These are phyloP conservation scores for Sericinus montela DNA, from an alignment of 2,888 invertebrate genomes.

Conservation along the genomic window DNA sequence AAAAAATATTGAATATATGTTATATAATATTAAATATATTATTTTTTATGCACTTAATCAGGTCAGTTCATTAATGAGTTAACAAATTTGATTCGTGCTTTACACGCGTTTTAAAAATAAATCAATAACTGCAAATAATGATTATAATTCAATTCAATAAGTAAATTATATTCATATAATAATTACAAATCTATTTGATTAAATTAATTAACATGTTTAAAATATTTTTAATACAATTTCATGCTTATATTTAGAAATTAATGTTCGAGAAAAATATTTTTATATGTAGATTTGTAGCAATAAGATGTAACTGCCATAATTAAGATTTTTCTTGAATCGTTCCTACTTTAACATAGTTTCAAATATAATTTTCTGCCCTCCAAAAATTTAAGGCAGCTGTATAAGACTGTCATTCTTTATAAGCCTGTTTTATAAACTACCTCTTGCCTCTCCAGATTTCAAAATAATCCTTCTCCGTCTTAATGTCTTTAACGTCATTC, in stretches of 20 bases:
- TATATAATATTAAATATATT: too few species aligned
- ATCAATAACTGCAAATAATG: too few species aligned
- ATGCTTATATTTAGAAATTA: conserved; percentile 7
- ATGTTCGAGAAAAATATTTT: conserved; percentile 5
- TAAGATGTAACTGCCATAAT: conserved; percentile 15
- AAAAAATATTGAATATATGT: too few species aligned
- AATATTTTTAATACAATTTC: neutral
- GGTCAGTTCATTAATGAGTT: too few species aligned
- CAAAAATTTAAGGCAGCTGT: too few species aligned
- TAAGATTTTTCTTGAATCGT: conserved; percentile 12
- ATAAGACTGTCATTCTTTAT: too few species aligned
- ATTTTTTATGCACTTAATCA: too few species aligned
- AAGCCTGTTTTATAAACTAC: neutral
- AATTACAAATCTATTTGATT: neutral
- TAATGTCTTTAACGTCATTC: neutral
- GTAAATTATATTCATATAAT: neutral
- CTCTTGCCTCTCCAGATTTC: neutral
- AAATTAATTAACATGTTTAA: neutral
- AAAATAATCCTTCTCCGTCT: neutral
- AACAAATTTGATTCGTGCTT: too few species aligned
- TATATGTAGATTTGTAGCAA: conserved; percentile 2
- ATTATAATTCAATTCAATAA: too few species aligned
- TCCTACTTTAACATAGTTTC: conserved; percentile 6
- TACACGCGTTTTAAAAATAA: too few species aligned
- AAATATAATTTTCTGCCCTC: neutral